phyloP scores from a whole-genome alignment of 2,797 vertebrate species.

The Hypotaenidia philippensis region DNA sequence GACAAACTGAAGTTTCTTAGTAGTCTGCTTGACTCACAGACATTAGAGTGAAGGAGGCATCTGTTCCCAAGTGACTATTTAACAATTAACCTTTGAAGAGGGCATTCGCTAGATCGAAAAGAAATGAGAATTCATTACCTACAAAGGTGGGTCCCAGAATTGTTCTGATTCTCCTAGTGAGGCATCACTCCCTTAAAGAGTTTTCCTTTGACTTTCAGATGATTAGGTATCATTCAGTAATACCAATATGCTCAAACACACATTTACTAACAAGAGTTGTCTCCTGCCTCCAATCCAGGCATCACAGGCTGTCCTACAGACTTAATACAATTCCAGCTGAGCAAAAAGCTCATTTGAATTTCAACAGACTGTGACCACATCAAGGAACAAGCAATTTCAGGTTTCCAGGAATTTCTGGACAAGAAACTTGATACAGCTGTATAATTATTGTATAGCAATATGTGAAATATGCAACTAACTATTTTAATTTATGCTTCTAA shows the following conservation, averaged over 20 bases:
- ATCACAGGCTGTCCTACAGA: background rate
- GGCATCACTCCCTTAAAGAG: background rate
- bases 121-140: slow-evolving; percentile 51
- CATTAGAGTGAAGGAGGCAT: slow-evolving; percentile 21
- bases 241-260: background rate
- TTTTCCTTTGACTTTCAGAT: slow-evolving; percentile 9
- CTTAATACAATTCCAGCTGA: background rate
- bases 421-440: background rate
- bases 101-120: slow-evolving; percentile 45
- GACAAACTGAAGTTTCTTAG: slow-evolving; percentile 27
- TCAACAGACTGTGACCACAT: slow-evolving; percentile 7
- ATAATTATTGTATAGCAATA: background rate
- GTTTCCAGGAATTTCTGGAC: slow-evolving; percentile 30
- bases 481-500: background rate
- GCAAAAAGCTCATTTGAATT: slow-evolving; percentile 40
- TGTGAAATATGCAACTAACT: background rate
- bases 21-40: background rate
- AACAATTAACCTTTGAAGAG: slow-evolving; percentile 66
- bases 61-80: slow-evolving; percentile 49
- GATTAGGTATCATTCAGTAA: background rate
- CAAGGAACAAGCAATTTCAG: slow-evolving; percentile 16
- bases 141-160: background rate
- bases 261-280: background rate
- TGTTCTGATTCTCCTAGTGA: background rate
- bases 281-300: background rate